Base-by-base conservation (phyloP, 2,888 invertebrate species). In the Quadroppia sp. region DNA sequence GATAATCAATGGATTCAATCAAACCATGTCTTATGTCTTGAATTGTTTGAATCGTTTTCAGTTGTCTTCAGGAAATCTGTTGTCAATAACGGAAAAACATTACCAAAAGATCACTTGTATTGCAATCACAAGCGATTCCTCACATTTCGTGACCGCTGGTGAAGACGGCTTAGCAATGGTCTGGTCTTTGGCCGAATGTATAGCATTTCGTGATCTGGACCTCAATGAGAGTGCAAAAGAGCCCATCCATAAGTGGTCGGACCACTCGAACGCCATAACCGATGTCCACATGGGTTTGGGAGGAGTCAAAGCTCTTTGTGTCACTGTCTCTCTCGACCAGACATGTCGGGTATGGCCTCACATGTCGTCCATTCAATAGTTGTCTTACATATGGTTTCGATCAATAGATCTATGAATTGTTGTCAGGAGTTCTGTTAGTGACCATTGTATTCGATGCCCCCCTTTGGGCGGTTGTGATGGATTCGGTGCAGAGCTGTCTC, bases 161-260 rank as follows among this genome's bases (percentile, higher is more conserved):
- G 89, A 91, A 79, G 94, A 94, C 84, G 92, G 92, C 6, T 86
- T 90, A 80, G 88, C 94, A 0, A 86, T 92, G 78, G 88, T 90
- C 0, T 96, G 94, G 91, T 87, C 87, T 1, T 69, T 79, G 4
- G 15, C 76, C 40, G 36, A 72, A 25, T 30, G 67, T 17, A 15
- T 76, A n/a, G 30, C 30, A 9, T 30, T 28, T n/a, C 7, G 15
- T 28, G 56, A 56, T 30, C 7, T 56, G 13, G 30, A 28, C n/a
- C 6, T 30, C 6, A 11, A 17, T 17, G 56, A 45, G 15, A 77
- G 76, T 15, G 79, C 81, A 17, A 71, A 76, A 1, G 87, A 87
- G 76, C 89, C 90, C 4, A 80, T 88, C 0, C 88, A 89, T 78
- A 87, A 87, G 15, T 91, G 91, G 82, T 88, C 88, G 32, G 88